These are phyloP conservation scores for Rhagoletis pomonella DNA, from an alignment of 1,140 invertebrate species.

Conservation along the genomic window DNA sequence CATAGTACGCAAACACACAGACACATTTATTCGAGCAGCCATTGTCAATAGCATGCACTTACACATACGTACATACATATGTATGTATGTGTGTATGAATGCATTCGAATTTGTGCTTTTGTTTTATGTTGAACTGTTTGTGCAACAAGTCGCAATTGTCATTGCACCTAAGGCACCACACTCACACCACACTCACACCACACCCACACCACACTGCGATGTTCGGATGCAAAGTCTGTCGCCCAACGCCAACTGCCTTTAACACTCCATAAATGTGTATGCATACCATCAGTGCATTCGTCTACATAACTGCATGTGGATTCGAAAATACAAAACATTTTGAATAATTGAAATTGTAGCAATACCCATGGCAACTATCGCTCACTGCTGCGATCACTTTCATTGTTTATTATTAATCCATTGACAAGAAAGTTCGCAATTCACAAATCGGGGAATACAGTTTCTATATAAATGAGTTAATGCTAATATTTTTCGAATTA, in stretches of 20 bases:
- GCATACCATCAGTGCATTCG: no score
- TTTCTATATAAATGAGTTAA: background rate
- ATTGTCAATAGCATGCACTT: background rate
- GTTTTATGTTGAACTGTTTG: no score
- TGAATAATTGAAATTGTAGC: conserved; percentile 17
- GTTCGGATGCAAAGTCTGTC: no score
- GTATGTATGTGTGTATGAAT: background rate
- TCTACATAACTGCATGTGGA: background rate
- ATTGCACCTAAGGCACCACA: no score
- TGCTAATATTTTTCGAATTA: no score
- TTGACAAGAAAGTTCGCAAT: background rate
- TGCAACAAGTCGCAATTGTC: no score
- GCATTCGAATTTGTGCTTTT: background rate
- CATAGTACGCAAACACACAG: background rate
- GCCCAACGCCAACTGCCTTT: no score
- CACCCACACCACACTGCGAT: no score
- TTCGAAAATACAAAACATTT: background rate
- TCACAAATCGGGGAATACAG: background rate
- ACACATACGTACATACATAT: background rate
- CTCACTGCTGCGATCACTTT: conserved; percentile 11
- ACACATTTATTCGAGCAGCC: background rate
- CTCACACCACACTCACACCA: no score
- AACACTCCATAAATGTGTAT: no score
- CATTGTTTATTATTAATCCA: conserved; percentile 18
- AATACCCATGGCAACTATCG: conserved; percentile 20